Evolutionary conservation across 30 jellyfish, hydroid and myxozoan species (phyloP).

Genomic region (Phacellophora camtschatica): DNA sequence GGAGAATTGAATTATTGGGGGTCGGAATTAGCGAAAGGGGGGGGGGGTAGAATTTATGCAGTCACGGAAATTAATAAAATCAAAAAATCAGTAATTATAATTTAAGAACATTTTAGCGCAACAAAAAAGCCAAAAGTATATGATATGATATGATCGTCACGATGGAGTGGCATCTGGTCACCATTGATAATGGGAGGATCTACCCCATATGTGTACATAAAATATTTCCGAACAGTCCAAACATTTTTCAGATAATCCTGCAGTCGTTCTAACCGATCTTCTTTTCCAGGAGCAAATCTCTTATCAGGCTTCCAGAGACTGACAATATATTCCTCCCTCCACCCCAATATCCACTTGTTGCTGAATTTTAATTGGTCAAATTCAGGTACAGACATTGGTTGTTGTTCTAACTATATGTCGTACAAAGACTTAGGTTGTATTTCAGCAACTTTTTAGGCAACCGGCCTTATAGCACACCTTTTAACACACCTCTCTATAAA

Average conservation of each 20-base stretch:
- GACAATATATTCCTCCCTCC: constrained; percentile 65
- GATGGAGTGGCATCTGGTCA: constrained; percentile 53
- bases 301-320: constrained; percentile 71
- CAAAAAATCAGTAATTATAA: too few relatives aligned
- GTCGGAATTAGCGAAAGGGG: too few relatives aligned
- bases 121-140: too few relatives aligned
- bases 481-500: constrained; percentile 3
- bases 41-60: too few relatives aligned
- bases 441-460: constrained; percentile 22
- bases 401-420: constrained; percentile 23
- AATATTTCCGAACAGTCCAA: constrained; percentile 53
- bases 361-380: constrained; percentile 13
- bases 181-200: constrained; percentile 61
- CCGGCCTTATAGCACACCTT: constrained; percentile 34
- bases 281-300: constrained; percentile 43
- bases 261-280: constrained; percentile 38
- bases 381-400: constrained; percentile 24
- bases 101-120: too few relatives aligned
- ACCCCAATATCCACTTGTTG: constrained; percentile 51
- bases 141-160: too few relatives aligned
- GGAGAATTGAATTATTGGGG: too few relatives aligned
- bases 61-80: too few relatives aligned
- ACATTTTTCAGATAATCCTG: constrained; percentile 31
- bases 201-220: constrained; percentile 44
- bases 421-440: constrained; percentile 21